Evolutionary conservation across 2,113 vertebrate genomes (phyloP).

Genomic region (Caranx melampygus): DNA sequence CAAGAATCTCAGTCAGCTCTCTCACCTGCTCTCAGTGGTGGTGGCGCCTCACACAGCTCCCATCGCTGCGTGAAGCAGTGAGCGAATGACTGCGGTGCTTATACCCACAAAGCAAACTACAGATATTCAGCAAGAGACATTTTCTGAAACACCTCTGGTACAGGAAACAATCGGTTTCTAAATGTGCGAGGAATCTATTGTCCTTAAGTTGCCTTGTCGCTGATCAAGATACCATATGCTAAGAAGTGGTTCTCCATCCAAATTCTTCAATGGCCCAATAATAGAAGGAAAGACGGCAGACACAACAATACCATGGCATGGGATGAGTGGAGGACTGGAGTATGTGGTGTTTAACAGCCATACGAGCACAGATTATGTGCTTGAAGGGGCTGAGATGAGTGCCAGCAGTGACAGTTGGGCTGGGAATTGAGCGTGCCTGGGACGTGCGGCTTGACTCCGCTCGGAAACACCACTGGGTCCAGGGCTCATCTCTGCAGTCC

Average conservation of each 20-base stretch:
- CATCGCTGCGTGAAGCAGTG: slow-evolving; percentile 7
- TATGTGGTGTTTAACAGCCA: slow-evolving; percentile 82
- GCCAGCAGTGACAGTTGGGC: slow-evolving; percentile 88
- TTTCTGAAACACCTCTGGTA: not conserved
- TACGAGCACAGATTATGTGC: slow-evolving; percentile 85
- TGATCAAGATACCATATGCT: slow-evolving; percentile 77
- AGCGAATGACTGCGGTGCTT: slow-evolving; percentile 7
- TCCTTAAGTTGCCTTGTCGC: slow-evolving; percentile 63
- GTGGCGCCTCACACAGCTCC: slow-evolving; percentile 16
- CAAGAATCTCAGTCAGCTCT: slow-evolving; percentile 39
- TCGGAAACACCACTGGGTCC: slow-evolving; percentile 82
- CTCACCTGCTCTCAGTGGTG: slow-evolving; percentile 28
- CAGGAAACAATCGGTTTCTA: slow-evolving; percentile 25
- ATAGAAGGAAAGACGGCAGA: slow-evolving; percentile 64
- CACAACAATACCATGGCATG: slow-evolving; percentile 74
- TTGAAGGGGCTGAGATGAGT: slow-evolving; percentile 81
- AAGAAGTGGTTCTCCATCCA: slow-evolving; percentile 61
- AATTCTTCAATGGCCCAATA: slow-evolving; percentile 74
- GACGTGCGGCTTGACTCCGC: slow-evolving; percentile 77
- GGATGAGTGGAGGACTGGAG: slow-evolving; percentile 72
- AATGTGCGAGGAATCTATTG: slow-evolving; percentile 50
- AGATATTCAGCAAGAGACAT: not conserved
- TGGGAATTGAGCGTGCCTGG: slow-evolving; percentile 83
- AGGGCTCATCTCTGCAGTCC: slow-evolving; percentile 74
- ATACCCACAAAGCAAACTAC: not conserved